These are phyloP conservation scores for Megaceryle torquata DNA, from an alignment of 2,113 vertebrate species.

Conservation along the genomic window DNA sequence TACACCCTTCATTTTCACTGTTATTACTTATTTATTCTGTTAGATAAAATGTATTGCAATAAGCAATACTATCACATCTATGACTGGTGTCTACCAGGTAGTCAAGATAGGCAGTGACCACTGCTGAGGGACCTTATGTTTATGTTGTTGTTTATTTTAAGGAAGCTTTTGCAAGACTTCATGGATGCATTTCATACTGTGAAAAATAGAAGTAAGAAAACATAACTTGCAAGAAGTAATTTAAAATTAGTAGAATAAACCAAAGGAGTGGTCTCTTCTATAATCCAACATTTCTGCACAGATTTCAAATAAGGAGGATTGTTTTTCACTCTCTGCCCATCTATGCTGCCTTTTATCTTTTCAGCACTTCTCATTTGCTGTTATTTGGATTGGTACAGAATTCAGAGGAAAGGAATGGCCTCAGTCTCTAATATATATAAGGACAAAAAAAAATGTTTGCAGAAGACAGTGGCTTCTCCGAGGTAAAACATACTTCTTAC, in stretches of 20 bases:
- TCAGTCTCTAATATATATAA: background rate
- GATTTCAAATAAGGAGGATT: background rate
- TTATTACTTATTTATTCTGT: background rate
- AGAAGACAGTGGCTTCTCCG: background rate
- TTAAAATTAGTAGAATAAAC: slow-evolving; percentile 4
- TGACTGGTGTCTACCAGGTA: background rate
- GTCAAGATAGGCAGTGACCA: background rate
- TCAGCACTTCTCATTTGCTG: background rate
- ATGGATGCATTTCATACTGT: background rate
- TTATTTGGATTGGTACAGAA: background rate
- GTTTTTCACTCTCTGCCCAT: background rate
- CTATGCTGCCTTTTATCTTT: background rate
- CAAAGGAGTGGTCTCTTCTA: background rate
- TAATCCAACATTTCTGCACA: background rate
- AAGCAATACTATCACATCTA: background rate
- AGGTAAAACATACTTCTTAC: background rate
- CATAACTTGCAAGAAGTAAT: background rate
- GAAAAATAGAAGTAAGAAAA: slow-evolving; percentile 7
- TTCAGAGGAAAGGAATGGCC: background rate
- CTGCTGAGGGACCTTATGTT: background rate
- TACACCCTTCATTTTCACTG: background rate
- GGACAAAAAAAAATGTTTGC: background rate
- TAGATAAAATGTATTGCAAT: background rate
- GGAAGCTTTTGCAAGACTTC: background rate
- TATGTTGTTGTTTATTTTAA: background rate